Evolutionary conservation across 1,140 invertebrate species (phyloP), one percentile per base, ranked within the genome.

Genomic region (Bombus superbus): DNA sequence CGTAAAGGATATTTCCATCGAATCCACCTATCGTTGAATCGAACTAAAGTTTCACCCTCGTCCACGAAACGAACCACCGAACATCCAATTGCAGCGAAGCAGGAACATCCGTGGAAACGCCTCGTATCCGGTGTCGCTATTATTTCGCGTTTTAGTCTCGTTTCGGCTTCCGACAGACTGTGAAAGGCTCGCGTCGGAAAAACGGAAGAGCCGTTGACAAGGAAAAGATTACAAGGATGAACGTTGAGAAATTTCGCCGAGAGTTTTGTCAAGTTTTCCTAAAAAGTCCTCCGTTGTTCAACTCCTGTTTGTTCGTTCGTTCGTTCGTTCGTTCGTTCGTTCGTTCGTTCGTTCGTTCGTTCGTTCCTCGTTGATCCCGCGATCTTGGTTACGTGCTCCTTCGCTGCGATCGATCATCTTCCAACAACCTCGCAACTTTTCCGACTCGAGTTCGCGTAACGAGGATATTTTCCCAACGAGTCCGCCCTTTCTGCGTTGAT

Each of bases 391-490:
- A 83, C 75, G 66, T 89, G 69, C 77, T 71, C 72, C 42, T 47
- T 69, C 25, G n/a, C 32, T 53, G 75, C 80, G 78, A 90, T 90
- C 74, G 87, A 85, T 90, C 89, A 90, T 90, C 57, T 85, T 77
- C 66, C 66, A 62, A 35, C 80, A 18, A 25, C 71, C 69, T 71
- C 66, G 59, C 35, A 69, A 84, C 74, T 81, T 83, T 72, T 80
- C 75, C 77, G 35, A 32, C 32, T 32, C 69, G 44, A 47, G 53
- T 59, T 88, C 86, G 73, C 81, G 77, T 81, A 69, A 53, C 68
- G 47, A 25, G 13, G 73, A 71, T 88, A 86, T 89, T 80, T 83
- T 74, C 57, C 40, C 66, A 87, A 80, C 66, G 69, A 85, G 85
- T 85, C 78, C 68, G 47, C 28, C 44, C 22, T 80, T 85, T 85